Evolutionary conservation across 2,888 invertebrate species (phyloP).

Genomic region (Aleiodes alternator): DNA sequence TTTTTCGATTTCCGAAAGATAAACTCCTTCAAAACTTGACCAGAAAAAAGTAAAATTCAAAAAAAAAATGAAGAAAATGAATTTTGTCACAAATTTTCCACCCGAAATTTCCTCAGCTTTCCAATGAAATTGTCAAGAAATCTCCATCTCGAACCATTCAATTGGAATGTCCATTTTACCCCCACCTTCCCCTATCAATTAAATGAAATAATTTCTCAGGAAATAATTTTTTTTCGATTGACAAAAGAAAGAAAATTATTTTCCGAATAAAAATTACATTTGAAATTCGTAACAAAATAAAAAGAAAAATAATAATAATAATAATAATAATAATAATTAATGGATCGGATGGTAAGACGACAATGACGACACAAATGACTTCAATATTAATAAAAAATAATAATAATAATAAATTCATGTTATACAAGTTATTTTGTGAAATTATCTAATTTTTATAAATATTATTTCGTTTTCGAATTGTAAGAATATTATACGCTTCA

Average conservation of each 20-base stretch:
- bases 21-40: too few species aligned
- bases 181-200: too few species aligned
- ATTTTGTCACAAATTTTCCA: too few species aligned
- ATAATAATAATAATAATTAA: not conserved
- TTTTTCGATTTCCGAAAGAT: too few species aligned
- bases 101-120: too few species aligned
- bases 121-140: too few species aligned
- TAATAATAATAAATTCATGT: not conserved
- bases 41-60: too few species aligned
- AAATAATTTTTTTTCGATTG: too few species aligned
- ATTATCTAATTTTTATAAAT: conserved; percentile 25
- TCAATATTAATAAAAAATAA: conserved; percentile 15
- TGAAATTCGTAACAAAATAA: not conserved
- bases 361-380: conserved; percentile 1
- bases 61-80: too few species aligned
- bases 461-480: conserved; percentile 1
- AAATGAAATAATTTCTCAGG: too few species aligned
- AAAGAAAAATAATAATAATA: not conserved
- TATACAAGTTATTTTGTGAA: conserved; percentile 14
- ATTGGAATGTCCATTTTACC: too few species aligned
- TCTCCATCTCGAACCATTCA: too few species aligned
- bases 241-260: not conserved
- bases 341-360: conserved; percentile 26
- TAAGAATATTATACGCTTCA: not conserved
- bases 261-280: not conserved